Base-by-base conservation (phyloP, 1,140 invertebrate genomes). In the Harpegnathos saltator region DNA sequence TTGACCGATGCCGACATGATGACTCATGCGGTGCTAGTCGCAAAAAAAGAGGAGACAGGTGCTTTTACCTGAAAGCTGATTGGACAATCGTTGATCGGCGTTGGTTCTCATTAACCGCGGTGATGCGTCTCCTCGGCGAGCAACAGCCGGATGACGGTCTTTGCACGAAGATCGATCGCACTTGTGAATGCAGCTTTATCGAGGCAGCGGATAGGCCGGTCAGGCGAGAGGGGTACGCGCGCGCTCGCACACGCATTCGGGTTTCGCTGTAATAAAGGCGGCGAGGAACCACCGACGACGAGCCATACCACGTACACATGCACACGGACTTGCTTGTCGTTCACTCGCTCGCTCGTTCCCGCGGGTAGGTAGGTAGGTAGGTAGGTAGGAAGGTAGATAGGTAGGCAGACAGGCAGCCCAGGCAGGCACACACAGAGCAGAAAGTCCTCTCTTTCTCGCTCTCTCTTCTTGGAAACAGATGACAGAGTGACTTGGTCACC, bases 241-340 rank as follows among this genome's bases (percentile, higher is more conserved):
- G 89, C 91, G 91, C 91, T 90, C 91, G 92, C 85, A 83, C 89
- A 92, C 91, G 90, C 91, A 93, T 92, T 91, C 91, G 92, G 90
- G 81, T 83, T 83, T 69, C 81, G 61, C 80, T 66, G 85, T 87
- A 80, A 80, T 48, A 71, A 80, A 80, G 75, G 75, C 78, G 80
- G 87, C 85, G 91, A 89, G 89, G 85, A 83, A 88, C 86, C 80
- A 83, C 66, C 89, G 89, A 86, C 84, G 86, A 91, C 83, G 85
- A 87, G 88, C 89, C 92, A 92, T 91, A 82, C 38, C 85, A 81
- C 75, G 66, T 56, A 33, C 71, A 83, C 80, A 75, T 26, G 5
- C 38, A 65, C 58, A 73, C 58, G 11, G 38, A 33, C 22, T 56
- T 33, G 29, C n/a, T n/a, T n/a, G n/a, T n/a, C n/a, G n/a, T n/a